Evolutionary conservation across 2,888 invertebrate genomes (phyloP), one percentile per base, ranked within the genome.

Genomic region (Mongoloraphidia duomilia): DNA sequence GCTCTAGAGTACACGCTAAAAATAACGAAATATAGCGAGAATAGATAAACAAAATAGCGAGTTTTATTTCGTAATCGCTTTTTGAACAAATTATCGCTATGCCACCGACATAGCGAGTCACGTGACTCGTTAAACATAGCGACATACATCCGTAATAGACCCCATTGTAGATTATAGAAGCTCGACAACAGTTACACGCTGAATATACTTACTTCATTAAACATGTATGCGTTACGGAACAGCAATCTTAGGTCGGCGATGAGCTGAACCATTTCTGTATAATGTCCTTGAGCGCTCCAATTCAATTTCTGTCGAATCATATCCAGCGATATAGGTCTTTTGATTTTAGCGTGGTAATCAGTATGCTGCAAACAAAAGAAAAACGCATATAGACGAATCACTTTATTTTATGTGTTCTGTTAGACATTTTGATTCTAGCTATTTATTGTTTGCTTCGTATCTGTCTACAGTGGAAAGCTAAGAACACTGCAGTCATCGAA

Each of bases 161-260:
- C 40, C 14, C 37, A 5, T 41, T 41, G 1, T 4, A 10, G n/a
- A n/a, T n/a, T n/a, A n/a, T n/a, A n/a, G n/a, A n/a, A n/a, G n/a
- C n/a, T n/a, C n/a, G n/a, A n/a, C n/a, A n/a, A n/a, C n/a, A 37
- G 10, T 42, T 47, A 35, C 17, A 14, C 9, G 39, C 13, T 43
- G 50, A 44, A 42, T 51, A 51, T 47, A 72, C 78, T 74, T 69
- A 91, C 92, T 64, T 83, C 76, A 72, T 92, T 90, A 68, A 82
- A 91, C 14, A 75, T 73, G 64, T 82, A 85, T 39, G 91, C 93
- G 72, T 92, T 92, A 65, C 80, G 82, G 71, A 94, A 92, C 65
- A 94, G 82, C 59, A 86, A 75, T 50, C 88, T 77, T 54, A 87
- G 79, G 70, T 94, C 93, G 49, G 77, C 71, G 50, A 93, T 75